Evolutionary conservation across 2,113 vertebrate genomes (phyloP), one percentile per base, ranked within the genome.

Genomic region (Pyxicephalus adspersus): DNA sequence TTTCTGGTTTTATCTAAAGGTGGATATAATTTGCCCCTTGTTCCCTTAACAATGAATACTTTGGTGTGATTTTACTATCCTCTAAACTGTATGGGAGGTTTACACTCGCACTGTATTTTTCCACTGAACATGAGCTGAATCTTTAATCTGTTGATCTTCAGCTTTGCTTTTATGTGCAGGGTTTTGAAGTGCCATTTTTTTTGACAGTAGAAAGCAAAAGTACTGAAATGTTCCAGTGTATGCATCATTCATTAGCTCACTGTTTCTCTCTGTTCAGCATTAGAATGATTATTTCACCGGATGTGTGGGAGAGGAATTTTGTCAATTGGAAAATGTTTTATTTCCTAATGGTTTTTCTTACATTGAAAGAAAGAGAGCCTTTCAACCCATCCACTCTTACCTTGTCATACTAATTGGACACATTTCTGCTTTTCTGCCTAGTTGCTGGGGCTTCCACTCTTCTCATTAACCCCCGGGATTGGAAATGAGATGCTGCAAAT

Each of bases 391-490:
- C 26, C 29, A 58, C 17, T 51, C 50, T 38, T 64, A 57, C 50
- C 80, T 65, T 81, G 60, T 81, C 70, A 65, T 66, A 81, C 80
- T 81, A 81, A 74, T 81, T 74, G 70, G 80, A 58, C 60, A 81
- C 55, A 75, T 74, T 66, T 81, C 71, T 63, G 57, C 57, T 73
- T 64, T 52, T 57, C 50, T 57, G 51, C 70, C 34, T 81, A 38
- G 25, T 73, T 74, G 60, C 38, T 18, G 51, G 29, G 51, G 9
- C 70, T 58, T 75, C 71, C 25, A 45, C 15, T 81, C 22, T 60
- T 57, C 61, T 74, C 80, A 57, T 74, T 81, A 75, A 64, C 80
- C 28, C 29, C 71, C 45, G 4, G n/a, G 50, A 66, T 23, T 9
- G 63, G 22, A 74, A 81, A 74, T 64, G 23, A 25, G 51, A 63